Evolutionary conservation across 2,797 vertebrate species (phyloP), one percentile per base, ranked within the genome.

Genomic region (Galaxias olidus): DNA sequence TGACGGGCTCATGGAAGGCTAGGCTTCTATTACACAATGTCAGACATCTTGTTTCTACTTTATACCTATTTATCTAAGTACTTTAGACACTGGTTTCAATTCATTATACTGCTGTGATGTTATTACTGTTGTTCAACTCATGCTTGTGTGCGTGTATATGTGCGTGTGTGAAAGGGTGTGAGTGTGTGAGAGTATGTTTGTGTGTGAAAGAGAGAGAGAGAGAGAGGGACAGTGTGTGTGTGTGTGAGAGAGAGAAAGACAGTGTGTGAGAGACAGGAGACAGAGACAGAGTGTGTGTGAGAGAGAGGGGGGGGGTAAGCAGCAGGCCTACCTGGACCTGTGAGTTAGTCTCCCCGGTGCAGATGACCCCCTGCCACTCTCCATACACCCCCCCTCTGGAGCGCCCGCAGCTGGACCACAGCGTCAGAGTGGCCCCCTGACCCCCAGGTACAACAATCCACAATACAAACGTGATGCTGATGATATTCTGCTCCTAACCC

Each of bases 301-400:
- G n/a, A n/a, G n/a, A n/a, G n/a, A n/a, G 30, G 9, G 54, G 13
- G 8, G 42, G 55, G n/a, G 15, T 30, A 9, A n/a, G 40, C 17
- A 42, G 55, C 52, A 54, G 20, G 46, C 83, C 46, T 75, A 96
- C 96, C 95, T 98, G 96, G 66, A 97, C 96, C 87, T 95, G 94
- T 0, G 96, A 96, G 87, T 91, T 94, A 74, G 89, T 95, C 83
- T 96, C 95, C 68, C 96, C 96, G 0, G 94, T 93, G 81, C 96
- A 98, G 84, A 98, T 94, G 72, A 98, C 91, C 8, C 96, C 96
- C 84, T 97, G 96, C 96, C 96, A 97, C 84, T 97, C 96, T 10
- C 94, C 95, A 0, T 95, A 97, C 59, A 93, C 89, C 8, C 94
- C 94, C 1, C 96, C 93, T 73, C 96, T 93, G 47, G 96, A 97